Conservation (phyloP, 1,140 invertebrate species). For the Scaptomyza montana region DNA sequence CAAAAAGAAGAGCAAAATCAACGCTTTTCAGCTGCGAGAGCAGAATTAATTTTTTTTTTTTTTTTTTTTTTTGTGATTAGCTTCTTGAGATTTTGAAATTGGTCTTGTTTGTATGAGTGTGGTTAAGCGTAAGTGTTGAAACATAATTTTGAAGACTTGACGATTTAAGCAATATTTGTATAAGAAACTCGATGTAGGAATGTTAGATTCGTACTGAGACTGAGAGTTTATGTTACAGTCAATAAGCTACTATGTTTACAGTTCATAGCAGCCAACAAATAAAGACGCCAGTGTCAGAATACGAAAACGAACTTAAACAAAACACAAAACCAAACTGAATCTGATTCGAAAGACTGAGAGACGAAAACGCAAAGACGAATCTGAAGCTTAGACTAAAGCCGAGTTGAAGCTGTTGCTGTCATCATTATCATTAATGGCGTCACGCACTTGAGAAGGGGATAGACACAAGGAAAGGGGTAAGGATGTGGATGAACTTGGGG, state of each 20-base stretch:
- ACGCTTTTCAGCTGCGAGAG: slow-evolving; percentile 19
- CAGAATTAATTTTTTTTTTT: too few species aligned
- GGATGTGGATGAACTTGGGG: not conserved
- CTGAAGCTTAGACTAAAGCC: not conserved
- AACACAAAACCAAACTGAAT: not conserved
- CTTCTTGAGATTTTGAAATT: too few species aligned
- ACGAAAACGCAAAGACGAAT: not conserved
- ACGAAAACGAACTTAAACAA: not conserved
- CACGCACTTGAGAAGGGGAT: slow-evolving; percentile 6
- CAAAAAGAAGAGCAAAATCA: slow-evolving; percentile 37
- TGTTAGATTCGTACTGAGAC: too few species aligned
- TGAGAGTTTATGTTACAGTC: not conserved
- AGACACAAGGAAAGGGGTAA: not conserved
- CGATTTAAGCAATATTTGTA: too few species aligned
- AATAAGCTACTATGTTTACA: not conserved
- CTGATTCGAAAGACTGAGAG: too few species aligned
- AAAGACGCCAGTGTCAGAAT: not conserved
- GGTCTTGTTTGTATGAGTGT: too few species aligned
- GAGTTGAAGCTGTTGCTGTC: not conserved
- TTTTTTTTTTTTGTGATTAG: too few species aligned
- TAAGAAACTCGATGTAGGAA: too few species aligned
- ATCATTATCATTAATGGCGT: slow-evolving; percentile 19
- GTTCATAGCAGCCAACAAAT: slow-evolving; percentile 1
- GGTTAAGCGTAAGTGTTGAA: too few species aligned
- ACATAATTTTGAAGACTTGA: too few species aligned